These are phyloP conservation scores for Acanthopagrus latus DNA, from an alignment of 2,797 vertebrate genomes.

Conservation along the genomic window DNA sequence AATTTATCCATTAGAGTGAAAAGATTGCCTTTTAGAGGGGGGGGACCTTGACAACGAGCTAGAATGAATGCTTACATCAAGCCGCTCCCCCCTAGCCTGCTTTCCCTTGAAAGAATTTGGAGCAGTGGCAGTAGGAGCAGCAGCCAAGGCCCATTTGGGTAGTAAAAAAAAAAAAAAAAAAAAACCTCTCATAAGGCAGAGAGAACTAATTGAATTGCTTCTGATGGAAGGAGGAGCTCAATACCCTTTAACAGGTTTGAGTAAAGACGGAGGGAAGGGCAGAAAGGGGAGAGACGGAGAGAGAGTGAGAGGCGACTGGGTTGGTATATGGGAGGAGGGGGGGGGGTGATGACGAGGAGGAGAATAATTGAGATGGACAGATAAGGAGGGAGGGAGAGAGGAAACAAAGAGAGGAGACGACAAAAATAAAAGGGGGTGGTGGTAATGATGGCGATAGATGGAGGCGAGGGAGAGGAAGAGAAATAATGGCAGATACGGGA, in stretches of 20 bases:
- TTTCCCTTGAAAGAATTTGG: slow-evolving; percentile 55
- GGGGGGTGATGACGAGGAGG: slow-evolving; percentile 58
- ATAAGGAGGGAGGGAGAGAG: slow-evolving; percentile 61
- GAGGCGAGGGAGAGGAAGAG: slow-evolving; percentile 18
- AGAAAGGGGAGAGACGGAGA: slow-evolving; percentile 47
- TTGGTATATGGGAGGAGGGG: slow-evolving; percentile 7
- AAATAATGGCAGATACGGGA: slow-evolving; percentile 26
- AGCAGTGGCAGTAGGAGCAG: slow-evolving; percentile 41
- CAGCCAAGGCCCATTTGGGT: slow-evolving; percentile 71
- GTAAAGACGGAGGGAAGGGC: slow-evolving; percentile 72
- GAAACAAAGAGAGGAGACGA: slow-evolving; percentile 71
- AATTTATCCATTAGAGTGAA: slow-evolving; percentile 68
- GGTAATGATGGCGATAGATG: slow-evolving; percentile 53
- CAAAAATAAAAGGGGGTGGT: slow-evolving; percentile 58
- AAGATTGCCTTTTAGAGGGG: slow-evolving; percentile 64
- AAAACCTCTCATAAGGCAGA: slow-evolving; percentile 67
- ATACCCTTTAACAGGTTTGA: slow-evolving; percentile 76
- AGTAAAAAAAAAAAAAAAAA: slow-evolving; percentile 62
- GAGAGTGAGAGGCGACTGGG: slow-evolving; percentile 51
- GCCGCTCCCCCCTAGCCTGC: not conserved
- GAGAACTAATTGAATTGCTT: slow-evolving; percentile 80
- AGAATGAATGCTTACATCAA: slow-evolving; percentile 52
- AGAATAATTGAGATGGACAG: slow-evolving; percentile 79
- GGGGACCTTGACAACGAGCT: slow-evolving; percentile 69
- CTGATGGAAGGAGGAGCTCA: slow-evolving; percentile 72